Evolutionary conservation across 2,797 vertebrate genomes (phyloP).

Genomic region (Taeniopygia guttata): DNA sequence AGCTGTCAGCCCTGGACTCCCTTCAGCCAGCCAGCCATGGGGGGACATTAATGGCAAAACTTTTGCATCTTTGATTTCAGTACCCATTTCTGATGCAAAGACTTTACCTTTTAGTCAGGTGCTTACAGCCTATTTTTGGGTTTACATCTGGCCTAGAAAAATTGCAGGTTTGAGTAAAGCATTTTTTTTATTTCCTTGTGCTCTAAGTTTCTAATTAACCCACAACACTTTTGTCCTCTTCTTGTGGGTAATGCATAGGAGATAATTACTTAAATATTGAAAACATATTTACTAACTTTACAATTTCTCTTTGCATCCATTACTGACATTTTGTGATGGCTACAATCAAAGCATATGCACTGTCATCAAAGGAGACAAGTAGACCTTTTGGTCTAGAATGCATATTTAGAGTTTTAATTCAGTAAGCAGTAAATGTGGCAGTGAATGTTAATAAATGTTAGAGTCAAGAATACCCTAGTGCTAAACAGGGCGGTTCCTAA

Average conservation of each 20-base stretch:
- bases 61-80: neutral
- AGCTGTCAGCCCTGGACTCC: neutral
- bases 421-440: slow-evolving; percentile 42
- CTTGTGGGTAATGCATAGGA: neutral
- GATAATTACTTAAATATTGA: slow-evolving; percentile 2
- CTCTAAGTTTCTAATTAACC: neutral
- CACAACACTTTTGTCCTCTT: neutral
- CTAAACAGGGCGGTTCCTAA: neutral
- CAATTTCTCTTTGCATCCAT: slow-evolving; percentile 37
- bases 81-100: neutral
- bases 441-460: slow-evolving; percentile 35
- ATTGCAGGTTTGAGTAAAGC: neutral
- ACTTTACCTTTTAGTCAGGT: neutral
- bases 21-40: neutral
- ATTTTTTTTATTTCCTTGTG: neutral
- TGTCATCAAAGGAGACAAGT: slow-evolving; percentile 46
- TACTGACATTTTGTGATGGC: slow-evolving; percentile 47
- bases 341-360: slow-evolving; percentile 34
- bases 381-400: slow-evolving; percentile 39
- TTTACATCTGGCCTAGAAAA: neutral
- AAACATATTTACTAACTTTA: slow-evolving; percentile 25
- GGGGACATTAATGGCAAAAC: neutral
- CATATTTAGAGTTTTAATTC: slow-evolving; percentile 60
- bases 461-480: neutral
- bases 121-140: neutral